Conservation (phyloP, 2,797 vertebrate genomes). For the Perodicticus potto region DNA sequence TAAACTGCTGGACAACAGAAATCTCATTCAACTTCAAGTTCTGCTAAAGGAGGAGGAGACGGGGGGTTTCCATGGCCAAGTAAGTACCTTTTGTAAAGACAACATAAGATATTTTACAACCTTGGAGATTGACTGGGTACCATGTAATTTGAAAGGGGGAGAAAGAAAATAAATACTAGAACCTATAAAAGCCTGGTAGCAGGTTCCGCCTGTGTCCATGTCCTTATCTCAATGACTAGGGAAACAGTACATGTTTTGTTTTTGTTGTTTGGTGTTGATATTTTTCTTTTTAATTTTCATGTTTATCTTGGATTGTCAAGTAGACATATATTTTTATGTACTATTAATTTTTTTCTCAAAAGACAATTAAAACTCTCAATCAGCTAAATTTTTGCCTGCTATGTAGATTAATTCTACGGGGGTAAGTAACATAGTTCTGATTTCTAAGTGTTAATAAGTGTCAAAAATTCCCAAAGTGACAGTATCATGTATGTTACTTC, state of each 20-base stretch:
- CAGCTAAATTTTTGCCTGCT: conserved; percentile 24
- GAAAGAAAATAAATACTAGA: background rate
- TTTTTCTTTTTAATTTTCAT: conserved; percentile 19
- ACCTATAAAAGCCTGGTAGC: background rate
- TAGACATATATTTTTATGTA: background rate
- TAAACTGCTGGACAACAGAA: background rate
- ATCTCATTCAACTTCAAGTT: background rate
- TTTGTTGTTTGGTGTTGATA: background rate
- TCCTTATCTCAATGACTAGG: background rate
- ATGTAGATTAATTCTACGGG: conserved; percentile 45
- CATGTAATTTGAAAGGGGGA: background rate
- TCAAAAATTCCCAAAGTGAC: conserved; percentile 61
- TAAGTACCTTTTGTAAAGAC: background rate
- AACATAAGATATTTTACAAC: background rate
- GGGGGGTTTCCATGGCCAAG: background rate
- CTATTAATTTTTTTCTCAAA: conserved; percentile 31
- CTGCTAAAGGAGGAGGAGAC: background rate
- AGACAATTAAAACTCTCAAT: conserved; percentile 51
- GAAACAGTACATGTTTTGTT: background rate
- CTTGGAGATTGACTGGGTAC: background rate
- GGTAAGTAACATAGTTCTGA: conserved; percentile 23
- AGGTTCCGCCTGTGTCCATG: background rate
- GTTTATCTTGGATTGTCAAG: conserved; percentile 7
- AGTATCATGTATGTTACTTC: conserved; percentile 67
- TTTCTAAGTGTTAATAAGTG: conserved; percentile 57